Conservation (phyloP, 2,113 vertebrate genomes). For the Gnathochromis pfefferi region DNA sequence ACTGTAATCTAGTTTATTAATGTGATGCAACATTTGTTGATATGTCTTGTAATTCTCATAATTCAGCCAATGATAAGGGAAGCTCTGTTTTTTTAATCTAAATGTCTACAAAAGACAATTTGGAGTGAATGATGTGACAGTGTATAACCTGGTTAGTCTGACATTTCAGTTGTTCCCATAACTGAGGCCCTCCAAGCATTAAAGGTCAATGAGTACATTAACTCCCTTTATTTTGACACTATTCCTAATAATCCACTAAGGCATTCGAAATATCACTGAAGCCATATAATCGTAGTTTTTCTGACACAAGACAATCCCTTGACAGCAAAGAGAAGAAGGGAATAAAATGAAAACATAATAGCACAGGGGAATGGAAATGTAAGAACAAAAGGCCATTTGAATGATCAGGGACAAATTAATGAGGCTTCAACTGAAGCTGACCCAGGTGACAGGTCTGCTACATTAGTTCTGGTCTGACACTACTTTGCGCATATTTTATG, state of each 20-base stretch:
- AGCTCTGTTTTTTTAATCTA: background rate
- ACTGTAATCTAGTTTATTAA: background rate
- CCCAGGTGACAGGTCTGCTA: background rate
- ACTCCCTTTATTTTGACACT: background rate
- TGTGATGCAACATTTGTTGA: background rate
- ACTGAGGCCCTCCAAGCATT: background rate
- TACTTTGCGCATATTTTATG: background rate
- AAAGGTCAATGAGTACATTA: slow-evolving; percentile 13
- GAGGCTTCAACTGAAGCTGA: background rate
- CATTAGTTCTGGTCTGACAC: background rate
- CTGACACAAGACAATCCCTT: background rate
- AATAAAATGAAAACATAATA: background rate
- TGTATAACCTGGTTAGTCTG: background rate
- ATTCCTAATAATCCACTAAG: background rate
- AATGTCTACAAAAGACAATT: background rate
- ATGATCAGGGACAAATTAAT: background rate
- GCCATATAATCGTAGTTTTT: background rate
- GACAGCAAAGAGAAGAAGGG: background rate
- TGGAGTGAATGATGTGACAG: background rate
- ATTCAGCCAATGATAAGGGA: background rate
- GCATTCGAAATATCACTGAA: background rate
- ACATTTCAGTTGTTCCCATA: background rate
- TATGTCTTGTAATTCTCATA: background rate
- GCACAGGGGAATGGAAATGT: background rate
- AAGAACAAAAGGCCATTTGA: background rate